phyloP scores from a whole-genome alignment of 2,113 vertebrate species.

The Speoplatyrhinus poulsoni region DNA sequence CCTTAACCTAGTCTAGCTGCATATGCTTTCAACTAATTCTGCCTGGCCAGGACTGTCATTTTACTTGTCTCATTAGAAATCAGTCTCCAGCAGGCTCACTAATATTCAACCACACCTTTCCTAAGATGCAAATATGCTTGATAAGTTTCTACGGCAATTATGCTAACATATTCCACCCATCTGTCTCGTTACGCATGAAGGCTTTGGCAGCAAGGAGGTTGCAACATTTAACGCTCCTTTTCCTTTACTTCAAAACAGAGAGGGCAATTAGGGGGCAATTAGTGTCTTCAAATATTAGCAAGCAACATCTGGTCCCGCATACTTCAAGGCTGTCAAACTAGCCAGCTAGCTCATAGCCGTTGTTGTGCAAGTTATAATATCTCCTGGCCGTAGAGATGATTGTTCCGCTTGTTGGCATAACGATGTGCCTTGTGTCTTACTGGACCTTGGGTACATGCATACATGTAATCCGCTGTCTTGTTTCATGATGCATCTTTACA shows the following conservation, averaged over 20 bases:
- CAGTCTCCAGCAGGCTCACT: constrained; percentile 15
- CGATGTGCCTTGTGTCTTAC: neutral
- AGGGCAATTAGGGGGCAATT: constrained; percentile 19
- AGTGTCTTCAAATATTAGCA: constrained; percentile 18
- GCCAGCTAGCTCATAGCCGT: neutral
- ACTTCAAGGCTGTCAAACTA: constrained; percentile 19
- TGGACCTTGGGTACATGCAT: constrained; percentile 6
- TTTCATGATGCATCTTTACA: neutral
- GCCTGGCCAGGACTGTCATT: constrained; percentile 15
- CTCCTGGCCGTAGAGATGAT: constrained; percentile 4
- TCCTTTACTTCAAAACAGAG: constrained; percentile 21
- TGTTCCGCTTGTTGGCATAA: neutral
- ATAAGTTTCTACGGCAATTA: constrained; percentile 37
- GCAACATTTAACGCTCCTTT: constrained; percentile 25
- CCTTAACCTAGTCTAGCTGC: neutral
- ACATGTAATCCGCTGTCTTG: neutral
- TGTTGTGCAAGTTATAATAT: neutral
- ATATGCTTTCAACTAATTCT: neutral
- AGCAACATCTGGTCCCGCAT: constrained; percentile 39
- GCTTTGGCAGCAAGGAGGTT: constrained; percentile 25
- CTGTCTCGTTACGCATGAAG: constrained; percentile 33
- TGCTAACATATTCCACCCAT: constrained; percentile 55
- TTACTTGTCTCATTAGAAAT: constrained; percentile 34
- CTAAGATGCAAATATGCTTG: constrained; percentile 26
- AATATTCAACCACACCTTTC: constrained; percentile 23